Evolutionary conservation across 2,888 invertebrate species (phyloP), one percentile per base, ranked within the genome.

Genomic region (Drosophila anomalipes): DNA sequence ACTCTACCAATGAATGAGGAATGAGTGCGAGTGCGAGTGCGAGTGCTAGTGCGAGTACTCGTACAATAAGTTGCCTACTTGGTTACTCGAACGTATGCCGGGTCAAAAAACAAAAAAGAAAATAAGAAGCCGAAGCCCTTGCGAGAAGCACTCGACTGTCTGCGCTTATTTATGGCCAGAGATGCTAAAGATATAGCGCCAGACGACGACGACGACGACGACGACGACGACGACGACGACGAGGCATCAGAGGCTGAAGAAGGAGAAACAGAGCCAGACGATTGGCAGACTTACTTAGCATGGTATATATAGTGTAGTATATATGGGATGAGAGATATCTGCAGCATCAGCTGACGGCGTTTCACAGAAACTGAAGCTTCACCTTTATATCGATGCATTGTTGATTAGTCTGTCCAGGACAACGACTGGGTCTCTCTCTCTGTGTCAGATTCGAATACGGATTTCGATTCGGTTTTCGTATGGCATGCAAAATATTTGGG

Each of bases 181-280:
- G 92, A 92, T 92, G 86, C 77, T 87, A 79, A 84, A 90, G 92
- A 92, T 92, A 92, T 90, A 91, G 91, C 89, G 83, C 92, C 92
- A 91, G 91, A 86, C 90, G 84, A 84, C 82, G 79, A 82, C 78
- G 75, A 71, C n/a, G n/a, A n/a, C n/a, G n/a, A n/a, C n/a, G n/a
- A n/a, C 66, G 73, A 59, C 63, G 70, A 77, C 78, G 28, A 59
- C 63, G 70, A 76, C 78, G 28, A 39, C 54, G 35, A 26, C 19
- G 41, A n/a, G 47, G 73, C 62, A 69, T 74, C 70, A 66, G 74
- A 39, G 68, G 16, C 58, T 32, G 30, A 49, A 57, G 37, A 32
- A 53, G 62, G 32, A 51, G 65, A 35, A 10, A 30, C 35, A 57
- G 60, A 60, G 54, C 47, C 67, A 77, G 77, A 70, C 69, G 52